Percentiles rank a stretch among this genome's conserved stretches.
phyloP scores from a whole-genome alignment of 2,797 vertebrate species.

The Hoplostethus mediterraneus region DNA sequence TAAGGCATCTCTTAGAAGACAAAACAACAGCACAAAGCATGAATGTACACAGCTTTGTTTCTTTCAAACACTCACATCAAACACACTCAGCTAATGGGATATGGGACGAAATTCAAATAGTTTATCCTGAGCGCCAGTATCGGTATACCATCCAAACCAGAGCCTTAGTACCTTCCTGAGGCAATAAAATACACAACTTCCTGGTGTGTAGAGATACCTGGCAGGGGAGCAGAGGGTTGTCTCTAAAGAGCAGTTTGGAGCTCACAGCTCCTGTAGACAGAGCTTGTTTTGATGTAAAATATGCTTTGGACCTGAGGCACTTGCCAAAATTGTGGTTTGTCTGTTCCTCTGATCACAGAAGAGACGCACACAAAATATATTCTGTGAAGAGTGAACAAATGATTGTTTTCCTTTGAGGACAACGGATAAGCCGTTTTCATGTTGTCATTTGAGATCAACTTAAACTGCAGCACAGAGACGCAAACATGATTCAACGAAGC shows the following conservation, averaged over 20 bases:
- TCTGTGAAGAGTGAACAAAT: not conserved
- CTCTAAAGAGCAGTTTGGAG: not conserved
- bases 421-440: not conserved
- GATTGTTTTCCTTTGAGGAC: not conserved
- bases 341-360: not conserved
- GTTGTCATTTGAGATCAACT: constrained; percentile 3
- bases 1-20: not conserved
- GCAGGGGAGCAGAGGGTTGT: not conserved
- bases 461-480: not conserved
- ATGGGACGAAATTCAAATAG: not conserved
- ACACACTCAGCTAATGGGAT: not conserved
- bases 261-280: not conserved
- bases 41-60: not conserved
- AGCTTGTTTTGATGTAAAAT: constrained; percentile 4
- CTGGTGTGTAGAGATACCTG: not conserved
- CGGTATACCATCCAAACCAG: not conserved
- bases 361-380: not conserved
- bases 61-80: not conserved
- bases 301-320: not conserved
- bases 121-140: not conserved
- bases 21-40: not conserved
- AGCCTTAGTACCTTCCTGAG: not conserved
- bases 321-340: not conserved
- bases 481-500: not conserved
- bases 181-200: not conserved